Evolutionary conservation across 2,113 vertebrate genomes (phyloP).

Genomic region (Hemichromis elongatus): DNA sequence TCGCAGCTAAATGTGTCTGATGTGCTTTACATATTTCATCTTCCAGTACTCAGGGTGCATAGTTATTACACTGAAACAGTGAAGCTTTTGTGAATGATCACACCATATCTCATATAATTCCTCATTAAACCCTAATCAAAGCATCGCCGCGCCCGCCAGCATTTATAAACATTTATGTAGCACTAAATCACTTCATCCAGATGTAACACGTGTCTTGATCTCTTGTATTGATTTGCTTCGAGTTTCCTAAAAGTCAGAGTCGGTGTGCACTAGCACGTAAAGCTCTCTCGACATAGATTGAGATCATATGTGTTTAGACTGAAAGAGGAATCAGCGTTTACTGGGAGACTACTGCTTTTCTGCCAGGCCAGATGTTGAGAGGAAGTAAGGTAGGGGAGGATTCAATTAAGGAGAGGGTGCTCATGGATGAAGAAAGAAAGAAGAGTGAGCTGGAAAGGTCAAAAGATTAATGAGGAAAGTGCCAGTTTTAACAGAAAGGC

Average conservation of each 20-base stretch:
- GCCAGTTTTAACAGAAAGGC: slow-evolving; percentile 9
- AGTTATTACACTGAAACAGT: neutral
- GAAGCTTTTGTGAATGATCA: neutral
- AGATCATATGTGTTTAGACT: slow-evolving; percentile 53
- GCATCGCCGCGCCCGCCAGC: neutral
- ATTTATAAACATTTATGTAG: slow-evolving; percentile 39
- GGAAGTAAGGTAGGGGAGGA: neutral
- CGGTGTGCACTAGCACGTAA: neutral
- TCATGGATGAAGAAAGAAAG: neutral
- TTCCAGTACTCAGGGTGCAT: neutral
- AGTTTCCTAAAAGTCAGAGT: neutral
- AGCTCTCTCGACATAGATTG: neutral
- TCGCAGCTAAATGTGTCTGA: neutral
- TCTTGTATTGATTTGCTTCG: neutral
- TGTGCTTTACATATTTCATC: neutral
- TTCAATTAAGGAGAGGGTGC: neutral
- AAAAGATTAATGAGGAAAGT: slow-evolving; percentile 41
- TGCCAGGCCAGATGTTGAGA: slow-evolving; percentile 30
- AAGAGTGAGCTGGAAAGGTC: neutral
- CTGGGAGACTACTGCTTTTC: neutral
- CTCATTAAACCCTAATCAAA: slow-evolving; percentile 42
- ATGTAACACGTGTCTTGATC: neutral
- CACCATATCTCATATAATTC: slow-evolving; percentile 34
- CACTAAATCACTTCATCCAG: neutral
- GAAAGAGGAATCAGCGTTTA: slow-evolving; percentile 18